Conservation (phyloP, 2,888 invertebrate species). For the Drosophila prolongata region DNA sequence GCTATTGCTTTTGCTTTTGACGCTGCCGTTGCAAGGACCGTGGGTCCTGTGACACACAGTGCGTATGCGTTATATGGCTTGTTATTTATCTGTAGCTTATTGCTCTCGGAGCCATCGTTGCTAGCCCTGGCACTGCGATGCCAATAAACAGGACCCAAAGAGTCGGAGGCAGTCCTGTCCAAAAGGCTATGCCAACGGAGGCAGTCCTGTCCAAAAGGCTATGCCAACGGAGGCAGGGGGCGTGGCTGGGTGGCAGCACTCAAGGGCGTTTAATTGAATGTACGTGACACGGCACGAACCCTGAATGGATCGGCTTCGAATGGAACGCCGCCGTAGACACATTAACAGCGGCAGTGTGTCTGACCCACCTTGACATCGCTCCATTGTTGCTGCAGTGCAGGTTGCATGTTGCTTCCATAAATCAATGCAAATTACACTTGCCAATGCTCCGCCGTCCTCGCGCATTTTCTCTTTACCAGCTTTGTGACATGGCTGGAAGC, state of each 20-base stretch:
- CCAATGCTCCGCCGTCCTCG: slow-evolving; percentile 7
- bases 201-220: too few relatives aligned
- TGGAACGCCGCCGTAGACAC: slow-evolving; percentile 68
- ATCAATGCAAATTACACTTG: slow-evolving; percentile 75
- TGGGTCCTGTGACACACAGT: slow-evolving; percentile 56
- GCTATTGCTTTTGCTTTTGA: slow-evolving; percentile 8
- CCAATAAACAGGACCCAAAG: slow-evolving; percentile 65
- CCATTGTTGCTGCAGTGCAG: slow-evolving; percentile 53
- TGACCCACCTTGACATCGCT: slow-evolving; percentile 73
- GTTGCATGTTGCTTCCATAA: slow-evolving; percentile 49
- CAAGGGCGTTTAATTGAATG: slow-evolving; percentile 80
- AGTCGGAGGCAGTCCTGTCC: background rate
- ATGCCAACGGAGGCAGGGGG: slow-evolving; percentile 21
- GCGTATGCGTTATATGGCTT: slow-evolving; percentile 79
- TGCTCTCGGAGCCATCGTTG: slow-evolving; percentile 52
- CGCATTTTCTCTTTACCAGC: slow-evolving; percentile 28
- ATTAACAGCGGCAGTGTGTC: slow-evolving; percentile 69
- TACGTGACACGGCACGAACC: slow-evolving; percentile 62
- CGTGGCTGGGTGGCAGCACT: slow-evolving; percentile 58
- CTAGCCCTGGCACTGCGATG: slow-evolving; percentile 46
- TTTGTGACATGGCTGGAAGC: slow-evolving; percentile 63
- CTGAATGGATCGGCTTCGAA: slow-evolving; percentile 34
- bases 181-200: background rate
- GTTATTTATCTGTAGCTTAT: slow-evolving; percentile 79
- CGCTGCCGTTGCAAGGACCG: slow-evolving; percentile 37